Percentiles rank a stretch among this genome's conserved stretches.
phyloP scores from a whole-genome alignment of 2,113 vertebrate species.

The Amblyopsis rosae region DNA sequence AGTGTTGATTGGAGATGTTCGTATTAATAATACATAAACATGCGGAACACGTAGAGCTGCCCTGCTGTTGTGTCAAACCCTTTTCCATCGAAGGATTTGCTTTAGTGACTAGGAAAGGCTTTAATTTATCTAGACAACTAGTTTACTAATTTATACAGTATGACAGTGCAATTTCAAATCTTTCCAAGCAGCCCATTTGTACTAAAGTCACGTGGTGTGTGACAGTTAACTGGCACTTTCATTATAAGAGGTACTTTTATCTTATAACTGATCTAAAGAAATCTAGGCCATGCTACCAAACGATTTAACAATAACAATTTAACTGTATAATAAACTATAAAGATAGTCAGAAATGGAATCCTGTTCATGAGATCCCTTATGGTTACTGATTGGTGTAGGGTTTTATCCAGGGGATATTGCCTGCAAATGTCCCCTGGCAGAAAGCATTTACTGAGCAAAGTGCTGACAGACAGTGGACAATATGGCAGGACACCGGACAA shows the following conservation, averaged over 20 bases:
- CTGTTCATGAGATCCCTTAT: not conserved
- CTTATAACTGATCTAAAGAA: not conserved
- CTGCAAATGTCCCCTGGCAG: not conserved
- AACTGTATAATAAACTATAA: not conserved
- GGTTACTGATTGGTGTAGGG: not conserved
- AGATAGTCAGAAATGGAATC: not conserved
- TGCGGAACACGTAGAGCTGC: not conserved
- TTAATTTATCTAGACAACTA: too few relatives aligned
- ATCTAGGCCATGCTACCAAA: not conserved
- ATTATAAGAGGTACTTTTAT: not conserved
- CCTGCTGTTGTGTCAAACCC: not conserved
- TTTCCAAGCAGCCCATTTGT: not conserved
- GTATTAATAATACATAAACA: not conserved
- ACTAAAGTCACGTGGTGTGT: too few relatives aligned
- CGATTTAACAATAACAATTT: not conserved
- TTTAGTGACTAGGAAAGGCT: not conserved
- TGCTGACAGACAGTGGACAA: constrained; percentile 18
- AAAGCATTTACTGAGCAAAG: not conserved
- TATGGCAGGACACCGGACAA: constrained; percentile 24
- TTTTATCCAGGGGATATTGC: too few relatives aligned
- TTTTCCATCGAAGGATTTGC: not conserved
- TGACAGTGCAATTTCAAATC: not conserved
- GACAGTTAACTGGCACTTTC: too few relatives aligned
- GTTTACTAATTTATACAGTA: too few relatives aligned
- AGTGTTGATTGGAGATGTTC: constrained; percentile 6